Evolutionary conservation across 2,797 vertebrate species (phyloP), one percentile per base, ranked within the genome.

Genomic region (Smutsia gigantea): DNA sequence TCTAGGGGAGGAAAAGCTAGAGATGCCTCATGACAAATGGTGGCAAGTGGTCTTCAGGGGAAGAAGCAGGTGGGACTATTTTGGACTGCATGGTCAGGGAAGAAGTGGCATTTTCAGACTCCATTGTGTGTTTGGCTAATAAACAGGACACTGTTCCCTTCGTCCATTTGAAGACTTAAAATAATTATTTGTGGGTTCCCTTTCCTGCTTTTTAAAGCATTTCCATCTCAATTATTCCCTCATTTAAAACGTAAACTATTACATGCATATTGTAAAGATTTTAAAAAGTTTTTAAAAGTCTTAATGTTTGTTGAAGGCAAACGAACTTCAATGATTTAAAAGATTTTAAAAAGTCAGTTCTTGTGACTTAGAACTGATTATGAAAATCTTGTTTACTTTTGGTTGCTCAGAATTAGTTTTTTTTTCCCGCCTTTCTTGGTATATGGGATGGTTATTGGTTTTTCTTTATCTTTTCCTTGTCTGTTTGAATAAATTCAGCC

Each of bases 391-490:
- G 57, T 88, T 72, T 87, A 59, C 53, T 75, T 96, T 94, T 37
- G 29, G 49, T 75, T 87, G 46, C 49, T 79, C 95, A 68, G 72
- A 71, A 93, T 96, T 82, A 31, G 21, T 39, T 57, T 27, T 55
- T 51, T n/a, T 64, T 78, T 27, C 49, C 64, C 34, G n/a, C 91
- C 88, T 93, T 82, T 93, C 88, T 93, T 82, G 86, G 69, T 66
- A 11, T 68, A 68, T 8, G 69, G 59, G 31, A 13, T 96, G n/a
- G 72, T 63, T 95, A 51, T 86, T 93, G 51, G 7, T 91, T 91
- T 97, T 94, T 64, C 71, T 83, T 87, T 46, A 86, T 86, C 53
- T 92, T 97, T 87, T 72, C 51, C n/a, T 94, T 96, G 31, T 95
- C 82, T 95, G 10, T 75, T 82, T 66, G 83, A n/a, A 78, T 96